Conservation (phyloP, 2,888 invertebrate genomes). For the Morpho helenor region DNA sequence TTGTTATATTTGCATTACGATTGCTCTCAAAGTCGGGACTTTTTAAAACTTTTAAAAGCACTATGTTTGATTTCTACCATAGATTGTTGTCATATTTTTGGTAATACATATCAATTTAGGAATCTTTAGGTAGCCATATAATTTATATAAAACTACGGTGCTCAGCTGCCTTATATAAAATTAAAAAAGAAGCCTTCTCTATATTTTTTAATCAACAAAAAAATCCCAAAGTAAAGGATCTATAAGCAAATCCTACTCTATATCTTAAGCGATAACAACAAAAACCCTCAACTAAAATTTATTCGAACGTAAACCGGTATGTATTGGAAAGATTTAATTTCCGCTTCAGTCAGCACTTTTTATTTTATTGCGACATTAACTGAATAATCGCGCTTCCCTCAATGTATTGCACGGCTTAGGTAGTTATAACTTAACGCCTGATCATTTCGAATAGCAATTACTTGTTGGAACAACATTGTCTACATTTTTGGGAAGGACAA, state of each 20-base stretch:
- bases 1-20: too few relatives aligned
- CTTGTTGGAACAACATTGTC: conserved; percentile 27
- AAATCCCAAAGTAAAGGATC: neutral
- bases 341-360: conserved; percentile 63
- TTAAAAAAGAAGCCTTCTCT: neutral
- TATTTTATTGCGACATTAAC: conserved; percentile 63
- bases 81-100: too few relatives aligned
- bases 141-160: too few relatives aligned
- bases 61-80: too few relatives aligned
- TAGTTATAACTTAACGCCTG: conserved; percentile 41
- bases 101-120: too few relatives aligned
- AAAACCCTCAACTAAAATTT: conserved; percentile 54
- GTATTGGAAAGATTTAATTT: conserved; percentile 61
- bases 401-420: conserved; percentile 32
- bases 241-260: conserved; percentile 30
- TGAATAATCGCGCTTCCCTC: conserved; percentile 43
- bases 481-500: conserved; percentile 19
- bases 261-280: conserved; percentile 33
- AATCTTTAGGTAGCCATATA: too few relatives aligned
- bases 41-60: too few relatives aligned
- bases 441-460: conserved; percentile 48
- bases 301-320: conserved; percentile 55
- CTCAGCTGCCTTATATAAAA: too few relatives aligned
- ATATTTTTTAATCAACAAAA: neutral
- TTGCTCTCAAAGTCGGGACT: too few relatives aligned